Base-by-base conservation (phyloP, 1,140 invertebrate genomes). In the Parasteatoda tepidariorum region DNA sequence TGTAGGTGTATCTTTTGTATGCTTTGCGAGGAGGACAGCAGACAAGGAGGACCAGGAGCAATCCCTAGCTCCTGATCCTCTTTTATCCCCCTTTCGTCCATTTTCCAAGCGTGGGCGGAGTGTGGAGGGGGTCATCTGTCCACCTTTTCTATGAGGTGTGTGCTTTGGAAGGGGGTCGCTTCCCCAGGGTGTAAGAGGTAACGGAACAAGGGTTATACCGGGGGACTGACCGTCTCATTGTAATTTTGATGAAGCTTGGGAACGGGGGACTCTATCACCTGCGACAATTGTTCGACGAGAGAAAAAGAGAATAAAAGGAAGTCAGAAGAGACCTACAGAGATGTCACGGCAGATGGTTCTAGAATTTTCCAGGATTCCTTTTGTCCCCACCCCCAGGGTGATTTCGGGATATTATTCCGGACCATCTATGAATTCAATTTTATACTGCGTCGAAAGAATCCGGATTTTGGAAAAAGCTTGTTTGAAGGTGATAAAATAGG, bases 201-300 rank as follows among this genome's bases (percentile, higher is more conserved):
- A 26, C 78, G 66, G 67, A 48, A 82, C 78, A n/a, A n/a, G 55
- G 54, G 81, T 83, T 83, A 83, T 73, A 67, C 70, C 68, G 41
- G 31, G 81, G 81, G 78, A 83, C 81, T 31, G 81, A 22, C 68
- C 68, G n/a, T 54, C 81, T 83, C 81, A 83, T 83, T 83, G 81
- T 83, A 83, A 83, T 83, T 83, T 83, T 83, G 81, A 83, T 83
- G 81, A 83, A 83, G 68, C 81, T 83, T 26, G 81, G 81, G 81
- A 83, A 33, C 68, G 34, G 54, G 81, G 81, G 81, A 83, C 81
- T 73, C 54, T 71, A 6, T 81, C 78, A 81, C 78, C 78, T 81
- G 78, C 67, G 78, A 81, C 78, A 81, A 61, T 70, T 61, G 75
- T 18, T 34, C 28, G 64, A 59, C 62, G 31, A 62, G 31, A 61